Evolutionary conservation across 2,797 vertebrate species (phyloP), one percentile per base, ranked within the genome.

Genomic region (Galagoides demidoff): DNA sequence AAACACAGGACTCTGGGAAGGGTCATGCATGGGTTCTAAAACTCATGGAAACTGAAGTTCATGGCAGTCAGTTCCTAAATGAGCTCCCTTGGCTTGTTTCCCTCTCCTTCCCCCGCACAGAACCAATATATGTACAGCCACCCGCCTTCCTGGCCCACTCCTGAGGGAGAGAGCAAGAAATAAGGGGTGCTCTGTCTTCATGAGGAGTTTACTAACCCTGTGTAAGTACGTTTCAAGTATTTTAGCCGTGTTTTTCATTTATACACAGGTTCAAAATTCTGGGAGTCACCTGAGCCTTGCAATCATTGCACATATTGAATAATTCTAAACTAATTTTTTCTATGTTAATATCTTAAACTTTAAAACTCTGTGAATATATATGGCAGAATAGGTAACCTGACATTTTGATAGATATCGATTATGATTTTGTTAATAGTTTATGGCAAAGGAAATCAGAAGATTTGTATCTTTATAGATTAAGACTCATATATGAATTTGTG

Each of bases 21-120:
- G 70, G 96, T 97, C 96, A 88, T 85, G 61, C 73, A 86, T 96
- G 85, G 37, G 45, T 87, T 96, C 55, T 64, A 93, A 94, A 94
- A 43, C 66, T 95, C 97, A 79, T 96, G 96, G 94, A 97, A 95
- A 92, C 85, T 74, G 59, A 95, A 63, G 92, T 85, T 89, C 68
- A 63, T 96, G 82, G 70, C 84, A 61, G 55, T 71, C 86, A 10
- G 59, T 96, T 92, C 63, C 74, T 93, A 91, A 96, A 96, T 43
- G 87, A 68, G 43, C n/a, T 82, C 22, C 52, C 27, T 73, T 87
- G 39, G 31, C 25, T 57, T 71, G 39, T 68, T 25, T 37, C 31
- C 3, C 59, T 31, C 64, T 31, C 73, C 49, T 85, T 17, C 22
- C 7, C 5, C 52, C 93, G n/a, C 17, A 76, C 31, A 25, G 78